Conservation (phyloP, 1,140 invertebrate species). For the Whitmania pigra region DNA sequence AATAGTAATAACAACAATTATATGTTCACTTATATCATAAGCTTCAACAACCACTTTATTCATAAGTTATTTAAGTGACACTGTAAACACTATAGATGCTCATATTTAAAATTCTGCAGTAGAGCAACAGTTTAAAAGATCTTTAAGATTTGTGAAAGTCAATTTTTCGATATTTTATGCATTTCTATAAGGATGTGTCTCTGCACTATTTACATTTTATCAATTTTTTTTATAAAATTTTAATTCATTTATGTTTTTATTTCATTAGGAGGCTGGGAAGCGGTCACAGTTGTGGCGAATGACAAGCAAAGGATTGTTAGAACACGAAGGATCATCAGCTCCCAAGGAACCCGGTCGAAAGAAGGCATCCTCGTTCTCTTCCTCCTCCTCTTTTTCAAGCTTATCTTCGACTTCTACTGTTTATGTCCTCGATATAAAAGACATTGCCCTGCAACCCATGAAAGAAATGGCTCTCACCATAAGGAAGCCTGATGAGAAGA, state of each 20-base stretch:
- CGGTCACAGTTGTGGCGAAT: conserved; percentile 88
- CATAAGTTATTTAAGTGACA: too few relatives aligned
- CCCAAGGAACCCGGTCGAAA: conserved; percentile 43
- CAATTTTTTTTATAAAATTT: too few relatives aligned
- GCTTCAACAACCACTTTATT: too few relatives aligned
- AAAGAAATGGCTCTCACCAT: conserved; percentile 56
- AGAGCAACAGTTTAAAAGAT: too few relatives aligned
- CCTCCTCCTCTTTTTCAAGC: conserved; percentile 21
- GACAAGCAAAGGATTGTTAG: conserved; percentile 69
- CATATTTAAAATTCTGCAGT: too few relatives aligned
- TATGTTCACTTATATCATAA: too few relatives aligned
- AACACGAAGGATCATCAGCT: conserved; percentile 74
- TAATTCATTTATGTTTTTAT: too few relatives aligned
- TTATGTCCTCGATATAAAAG: conserved; percentile 70
- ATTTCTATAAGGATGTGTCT: too few relatives aligned
- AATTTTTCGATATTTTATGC: too few relatives aligned
- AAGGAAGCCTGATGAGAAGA: conserved; percentile 63
- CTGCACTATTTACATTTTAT: too few relatives aligned
- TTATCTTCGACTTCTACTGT: conserved; percentile 17
- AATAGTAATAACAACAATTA: not conserved
- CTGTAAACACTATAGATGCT: too few relatives aligned
- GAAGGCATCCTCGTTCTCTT: conserved; percentile 23
- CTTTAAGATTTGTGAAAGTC: too few relatives aligned
- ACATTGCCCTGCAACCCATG: conserved; percentile 65
- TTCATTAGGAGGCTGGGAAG: conserved; percentile 57